A percentile compares a stretch with the other conserved stretches of the same genome.
Evolutionary conservation across 64 coral and sea anemone species (phyloP).

Genomic region (Stichodactyla mertensii): DNA sequence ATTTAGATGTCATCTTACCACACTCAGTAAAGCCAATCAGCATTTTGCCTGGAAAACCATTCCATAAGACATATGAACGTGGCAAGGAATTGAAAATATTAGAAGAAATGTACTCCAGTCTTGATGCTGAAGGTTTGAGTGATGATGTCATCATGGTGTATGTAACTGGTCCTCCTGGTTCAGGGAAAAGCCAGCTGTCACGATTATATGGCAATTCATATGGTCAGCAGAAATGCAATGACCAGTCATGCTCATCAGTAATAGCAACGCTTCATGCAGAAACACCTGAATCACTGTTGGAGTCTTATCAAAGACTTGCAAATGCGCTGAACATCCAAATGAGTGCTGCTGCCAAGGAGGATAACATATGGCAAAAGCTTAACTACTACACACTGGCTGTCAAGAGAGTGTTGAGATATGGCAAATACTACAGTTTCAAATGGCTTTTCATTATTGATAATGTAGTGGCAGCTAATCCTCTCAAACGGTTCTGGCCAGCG

Average conservation of each 20-base stretch:
- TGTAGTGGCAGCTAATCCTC: conserved; percentile 51
- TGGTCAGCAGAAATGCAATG: neutral
- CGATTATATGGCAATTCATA: conserved; percentile 57
- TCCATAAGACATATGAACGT: conserved; percentile 54
- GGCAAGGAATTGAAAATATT: conserved; percentile 52
- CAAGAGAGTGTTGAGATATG: conserved; percentile 37
- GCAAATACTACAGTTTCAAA: neutral
- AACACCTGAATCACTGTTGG: conserved; percentile 40
- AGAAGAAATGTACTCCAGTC: conserved; percentile 21
- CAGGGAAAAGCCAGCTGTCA: conserved; percentile 75
- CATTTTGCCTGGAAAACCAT: conserved; percentile 70
- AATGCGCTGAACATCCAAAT: conserved; percentile 32
- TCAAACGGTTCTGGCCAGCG: conserved; percentile 68
- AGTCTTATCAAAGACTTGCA: conserved; percentile 61
- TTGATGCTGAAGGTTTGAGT: neutral
- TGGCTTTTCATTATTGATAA: conserved; percentile 89
- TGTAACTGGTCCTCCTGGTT: conserved; percentile 77
- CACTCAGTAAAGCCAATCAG: conserved; percentile 20
- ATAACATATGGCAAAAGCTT: conserved; percentile 29
- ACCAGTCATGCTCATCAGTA: conserved; percentile 1
- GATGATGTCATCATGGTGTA: conserved; percentile 43
- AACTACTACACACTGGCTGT: conserved; percentile 33
- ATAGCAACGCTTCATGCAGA: conserved; percentile 66
- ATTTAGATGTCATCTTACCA: neutral
- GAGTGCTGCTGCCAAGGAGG: neutral